These are phyloP conservation scores for Sialis lutaria DNA, from an alignment of 2,888 invertebrate genomes.

Conservation along the genomic window DNA sequence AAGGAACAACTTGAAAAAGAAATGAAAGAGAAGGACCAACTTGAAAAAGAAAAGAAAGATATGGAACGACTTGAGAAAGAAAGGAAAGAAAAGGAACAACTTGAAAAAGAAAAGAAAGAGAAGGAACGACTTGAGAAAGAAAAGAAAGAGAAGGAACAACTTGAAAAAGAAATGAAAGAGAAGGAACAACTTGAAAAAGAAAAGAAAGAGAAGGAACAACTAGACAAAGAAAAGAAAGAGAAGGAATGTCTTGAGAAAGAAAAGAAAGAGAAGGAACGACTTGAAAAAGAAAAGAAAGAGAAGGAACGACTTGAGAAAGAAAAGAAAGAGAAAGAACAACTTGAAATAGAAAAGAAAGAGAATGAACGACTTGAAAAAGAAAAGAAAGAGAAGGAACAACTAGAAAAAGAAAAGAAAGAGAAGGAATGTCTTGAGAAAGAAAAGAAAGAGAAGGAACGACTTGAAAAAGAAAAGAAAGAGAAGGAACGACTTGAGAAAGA, in stretches of 20 bases:
- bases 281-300: no score
- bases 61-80: constrained; percentile 8
- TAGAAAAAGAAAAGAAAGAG: background rate
- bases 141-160: background rate
- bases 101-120: constrained; percentile 9
- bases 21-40: background rate
- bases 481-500: background rate
- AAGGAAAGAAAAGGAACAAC: no score
- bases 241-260: no score
- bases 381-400: background rate
- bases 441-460: background rate
- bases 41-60: constrained; percentile 4
- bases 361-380: background rate
- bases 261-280: no score
- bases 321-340: background rate
- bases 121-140: constrained; percentile 8
- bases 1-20: background rate
- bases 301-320: no score
- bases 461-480: background rate
- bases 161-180: no score
- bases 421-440: background rate
- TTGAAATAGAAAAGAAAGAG: background rate
- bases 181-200: no score
- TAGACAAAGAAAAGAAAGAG: no score
- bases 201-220: no score